These are phyloP conservation scores for Porites australiensis DNA, from an alignment of 64 coral and sea anemone genomes.

Conservation along the genomic window DNA sequence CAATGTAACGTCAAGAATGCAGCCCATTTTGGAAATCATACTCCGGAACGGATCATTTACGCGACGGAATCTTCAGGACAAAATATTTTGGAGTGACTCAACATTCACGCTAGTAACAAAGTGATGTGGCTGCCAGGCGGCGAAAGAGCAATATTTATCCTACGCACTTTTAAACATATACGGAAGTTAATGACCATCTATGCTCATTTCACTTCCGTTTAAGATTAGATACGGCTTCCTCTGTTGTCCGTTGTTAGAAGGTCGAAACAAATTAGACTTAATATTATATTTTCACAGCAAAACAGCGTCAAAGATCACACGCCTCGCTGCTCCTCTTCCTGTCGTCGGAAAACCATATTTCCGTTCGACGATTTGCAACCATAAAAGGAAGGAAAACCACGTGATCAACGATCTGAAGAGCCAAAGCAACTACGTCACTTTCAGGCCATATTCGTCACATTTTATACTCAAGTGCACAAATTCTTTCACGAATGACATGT, in stretches of 20 bases:
- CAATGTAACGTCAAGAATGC: conserved; percentile 46
- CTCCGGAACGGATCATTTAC: conserved; percentile 30
- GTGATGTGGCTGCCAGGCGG: neutral
- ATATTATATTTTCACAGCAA: neutral
- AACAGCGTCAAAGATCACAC: neutral
- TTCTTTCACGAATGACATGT: conserved; percentile 24
- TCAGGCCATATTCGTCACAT: neutral
- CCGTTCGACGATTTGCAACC: neutral
- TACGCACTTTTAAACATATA: neutral
- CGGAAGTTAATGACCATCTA: conserved; percentile 1
- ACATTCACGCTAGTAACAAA: neutral
- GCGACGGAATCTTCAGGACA: neutral
- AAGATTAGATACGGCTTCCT: neutral
- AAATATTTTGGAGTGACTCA: neutral
- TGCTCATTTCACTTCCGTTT: neutral
- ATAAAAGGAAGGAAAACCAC: conserved; percentile 3
- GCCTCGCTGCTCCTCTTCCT: conserved; percentile 8
- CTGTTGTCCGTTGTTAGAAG: neutral
- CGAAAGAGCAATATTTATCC: neutral
- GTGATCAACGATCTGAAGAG: neutral
- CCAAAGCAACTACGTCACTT: conserved; percentile 5
- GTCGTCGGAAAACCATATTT: neutral
- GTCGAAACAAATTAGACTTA: neutral
- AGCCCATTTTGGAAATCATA: neutral
- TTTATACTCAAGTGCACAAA: neutral